These are phyloP conservation scores for Turdus rufiventris DNA, from an alignment of 2,113 vertebrate species.

Conservation along the genomic window DNA sequence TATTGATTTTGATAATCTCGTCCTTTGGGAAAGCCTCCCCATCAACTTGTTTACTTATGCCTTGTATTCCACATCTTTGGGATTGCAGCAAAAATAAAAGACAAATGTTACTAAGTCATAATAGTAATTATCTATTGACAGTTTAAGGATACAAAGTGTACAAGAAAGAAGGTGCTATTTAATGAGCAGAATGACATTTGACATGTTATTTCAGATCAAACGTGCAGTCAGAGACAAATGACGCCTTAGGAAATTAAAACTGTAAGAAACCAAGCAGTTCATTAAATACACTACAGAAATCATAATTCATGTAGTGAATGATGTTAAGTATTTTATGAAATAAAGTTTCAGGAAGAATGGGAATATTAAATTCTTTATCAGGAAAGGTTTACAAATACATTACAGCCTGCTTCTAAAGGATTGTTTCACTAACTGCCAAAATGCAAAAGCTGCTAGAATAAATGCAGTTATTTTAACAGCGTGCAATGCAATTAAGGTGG, in stretches of 20 bases:
- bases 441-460: not conserved
- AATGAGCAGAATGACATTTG: not conserved
- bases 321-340: not conserved
- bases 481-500: accelerated
- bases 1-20: not conserved
- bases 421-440: not conserved
- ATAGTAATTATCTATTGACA: not conserved
- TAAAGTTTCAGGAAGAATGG: not conserved
- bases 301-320: not conserved
- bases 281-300: not conserved
- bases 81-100: slow-evolving; percentile 30
- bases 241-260: not conserved
- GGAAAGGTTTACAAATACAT: not conserved
- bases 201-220: not conserved
- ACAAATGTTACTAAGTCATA: not conserved
- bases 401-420: not conserved
- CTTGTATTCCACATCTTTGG: not conserved
- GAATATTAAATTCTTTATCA: not conserved
- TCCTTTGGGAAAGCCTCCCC: not conserved
- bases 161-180: not conserved
- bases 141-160: not conserved
- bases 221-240: not conserved
- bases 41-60: not conserved
- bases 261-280: not conserved
- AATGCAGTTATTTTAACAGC: not conserved